Conservation (phyloP, 1,140 invertebrate genomes). For the Idris sp. region DNA sequence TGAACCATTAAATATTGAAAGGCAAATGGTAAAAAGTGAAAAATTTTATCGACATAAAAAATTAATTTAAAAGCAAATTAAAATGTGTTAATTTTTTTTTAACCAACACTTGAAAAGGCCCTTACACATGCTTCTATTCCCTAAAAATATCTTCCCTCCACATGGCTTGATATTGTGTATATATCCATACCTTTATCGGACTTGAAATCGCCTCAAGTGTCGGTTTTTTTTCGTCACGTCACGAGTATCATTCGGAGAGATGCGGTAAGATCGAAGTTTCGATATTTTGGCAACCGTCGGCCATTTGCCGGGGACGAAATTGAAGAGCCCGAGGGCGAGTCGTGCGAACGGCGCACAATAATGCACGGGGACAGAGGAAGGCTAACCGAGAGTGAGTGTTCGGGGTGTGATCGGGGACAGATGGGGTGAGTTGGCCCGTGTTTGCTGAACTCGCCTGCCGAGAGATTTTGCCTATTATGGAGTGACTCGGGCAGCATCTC, state of each 20-base stretch:
- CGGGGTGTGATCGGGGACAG: too few species aligned
- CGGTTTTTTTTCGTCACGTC: constrained; percentile 60
- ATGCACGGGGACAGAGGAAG: neutral
- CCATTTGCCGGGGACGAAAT: constrained; percentile 59
- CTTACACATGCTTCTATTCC: neutral
- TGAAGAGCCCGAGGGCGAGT: constrained; percentile 60
- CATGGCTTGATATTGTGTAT: constrained; percentile 17
- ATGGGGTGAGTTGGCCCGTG: constrained; percentile 17
- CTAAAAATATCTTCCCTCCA: constrained; percentile 2
- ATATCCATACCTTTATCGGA: constrained; percentile 41
- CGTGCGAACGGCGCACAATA: constrained; percentile 52
- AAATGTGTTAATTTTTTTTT: too few species aligned
- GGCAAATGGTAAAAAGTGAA: neutral
- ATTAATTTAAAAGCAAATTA: too few species aligned
- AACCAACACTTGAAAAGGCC: too few species aligned
- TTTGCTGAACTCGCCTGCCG: constrained; percentile 42
- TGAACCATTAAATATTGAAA: neutral
- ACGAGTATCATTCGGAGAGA: constrained; percentile 24
- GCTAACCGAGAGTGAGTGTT: too few species aligned
- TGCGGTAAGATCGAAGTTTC: constrained; percentile 58
- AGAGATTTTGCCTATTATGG: constrained; percentile 58
- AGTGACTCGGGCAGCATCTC: constrained; percentile 35
- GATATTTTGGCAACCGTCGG: constrained; percentile 62
- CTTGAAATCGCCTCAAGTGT: constrained; percentile 48
- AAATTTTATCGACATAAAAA: too few species aligned